Evolutionary conservation across 2,888 invertebrate species (phyloP), one percentile per base, ranked within the genome.

Genomic region (Torymus aiolomorphi): DNA sequence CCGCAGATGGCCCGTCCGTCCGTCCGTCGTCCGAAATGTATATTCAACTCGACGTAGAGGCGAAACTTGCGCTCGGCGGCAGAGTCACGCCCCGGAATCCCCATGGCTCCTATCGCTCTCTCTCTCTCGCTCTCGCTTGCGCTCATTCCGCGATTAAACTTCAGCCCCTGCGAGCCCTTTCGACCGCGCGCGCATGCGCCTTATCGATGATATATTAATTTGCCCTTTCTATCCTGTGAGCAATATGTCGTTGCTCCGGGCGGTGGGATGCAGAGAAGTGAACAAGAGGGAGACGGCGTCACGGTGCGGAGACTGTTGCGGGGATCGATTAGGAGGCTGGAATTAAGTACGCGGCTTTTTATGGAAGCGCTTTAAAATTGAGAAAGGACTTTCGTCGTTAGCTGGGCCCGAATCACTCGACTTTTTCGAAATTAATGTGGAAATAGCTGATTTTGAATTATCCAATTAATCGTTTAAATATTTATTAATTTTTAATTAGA

Each of bases 1-100:
- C 82, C 81, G 81, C 83, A 81, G 82, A 82, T 81, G 80, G 79
- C 75, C 75, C 80, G 69, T 77, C 80, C 70, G 81, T 77, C 77
- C 81, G 77, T 75, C 69, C 80, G 75, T 49, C 80, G 75, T 49
- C 24, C 62, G 56, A 62, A 78, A 78, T 73, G 73, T 78, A 56
- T 62, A 78, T 62, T 70, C 57, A 77, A 71, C 78, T 66, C 66
- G 52, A 42, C 42, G 42, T 42, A 5, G 42, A 57, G 57, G 76
- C 72, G 77, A 76, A 82, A 83, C 76, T 82, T 82, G 78, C 79
- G 4, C n/a, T n/a, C n/a, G n/a, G n/a, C n/a, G n/a, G n/a, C 8
- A 10, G 70, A 79, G 83, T 79, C 76, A 73, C 74, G 74, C 76
- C 77, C 66, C 18, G 66, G 42, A 42, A 42, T 42, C 70, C 12